Conservation (phyloP, 2,113 vertebrate genomes). For the Cyphomyrus plagiostoma region DNA sequence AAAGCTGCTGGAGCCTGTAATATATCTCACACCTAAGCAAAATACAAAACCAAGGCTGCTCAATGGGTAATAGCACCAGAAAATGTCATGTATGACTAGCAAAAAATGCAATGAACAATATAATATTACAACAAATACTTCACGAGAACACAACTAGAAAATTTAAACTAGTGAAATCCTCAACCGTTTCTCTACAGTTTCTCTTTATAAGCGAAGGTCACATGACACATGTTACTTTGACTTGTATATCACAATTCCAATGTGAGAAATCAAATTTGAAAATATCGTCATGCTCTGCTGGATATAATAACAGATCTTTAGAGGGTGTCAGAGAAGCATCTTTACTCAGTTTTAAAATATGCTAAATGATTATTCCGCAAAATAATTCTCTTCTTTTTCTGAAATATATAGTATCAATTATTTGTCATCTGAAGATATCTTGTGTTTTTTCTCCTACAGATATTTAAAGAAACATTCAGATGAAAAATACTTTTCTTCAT, state of each 20-base stretch:
- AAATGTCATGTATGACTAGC: background rate
- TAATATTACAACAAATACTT: background rate
- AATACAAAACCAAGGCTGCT: background rate
- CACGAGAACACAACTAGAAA: background rate
- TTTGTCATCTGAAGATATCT: background rate
- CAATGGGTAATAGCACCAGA: background rate
- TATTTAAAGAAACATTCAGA: background rate
- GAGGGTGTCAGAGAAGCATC: background rate
- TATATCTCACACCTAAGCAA: background rate
- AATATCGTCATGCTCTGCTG: background rate
- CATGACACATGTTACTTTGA: background rate
- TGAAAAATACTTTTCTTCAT: background rate
- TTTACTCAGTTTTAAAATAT: background rate
- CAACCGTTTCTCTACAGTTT: background rate
- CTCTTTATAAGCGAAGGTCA: background rate
- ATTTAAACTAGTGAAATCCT: background rate
- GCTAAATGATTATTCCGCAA: background rate
- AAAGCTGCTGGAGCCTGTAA: background rate
- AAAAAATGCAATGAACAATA: background rate
- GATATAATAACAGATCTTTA: background rate
- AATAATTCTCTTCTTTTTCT: background rate
- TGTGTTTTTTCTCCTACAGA: background rate
- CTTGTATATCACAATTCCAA: background rate
- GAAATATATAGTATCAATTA: background rate
- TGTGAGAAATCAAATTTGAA: background rate